Evolutionary conservation across 2,113 vertebrate species (phyloP).

Genomic region (Chaetops frenatus): DNA sequence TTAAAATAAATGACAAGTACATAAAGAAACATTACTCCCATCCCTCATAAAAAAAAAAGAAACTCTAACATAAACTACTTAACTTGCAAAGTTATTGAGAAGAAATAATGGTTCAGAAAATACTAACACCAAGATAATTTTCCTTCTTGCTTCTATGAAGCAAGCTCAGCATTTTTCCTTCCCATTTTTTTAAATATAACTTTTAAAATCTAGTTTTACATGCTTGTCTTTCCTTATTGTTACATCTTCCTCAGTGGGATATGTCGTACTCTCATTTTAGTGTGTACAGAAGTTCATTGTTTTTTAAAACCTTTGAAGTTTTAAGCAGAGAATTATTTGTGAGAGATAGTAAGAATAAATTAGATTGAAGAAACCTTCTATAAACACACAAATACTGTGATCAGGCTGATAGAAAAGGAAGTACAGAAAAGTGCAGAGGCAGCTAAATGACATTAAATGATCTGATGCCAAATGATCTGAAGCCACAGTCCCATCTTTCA

Average conservation of each 20-base stretch:
- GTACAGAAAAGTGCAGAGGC: neutral
- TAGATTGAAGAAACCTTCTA: neutral
- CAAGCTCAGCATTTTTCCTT: neutral
- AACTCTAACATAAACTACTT: neutral
- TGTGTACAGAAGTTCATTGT: neutral
- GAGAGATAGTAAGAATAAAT: neutral
- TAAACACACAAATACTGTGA: slow-evolving; percentile 10
- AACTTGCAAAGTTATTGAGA: neutral
- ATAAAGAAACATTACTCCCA: neutral
- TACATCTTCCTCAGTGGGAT: neutral
- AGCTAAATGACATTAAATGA: slow-evolving; percentile 19
- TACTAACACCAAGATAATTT: neutral
- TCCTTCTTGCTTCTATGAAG: neutral
- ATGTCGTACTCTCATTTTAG: neutral
- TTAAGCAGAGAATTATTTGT: neutral
- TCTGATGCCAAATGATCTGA: slow-evolving; percentile 29
- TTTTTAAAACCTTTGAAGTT: neutral
- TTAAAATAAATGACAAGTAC: neutral
- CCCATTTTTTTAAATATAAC: neutral
- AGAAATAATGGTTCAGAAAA: neutral
- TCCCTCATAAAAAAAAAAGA: rapidly evolving
- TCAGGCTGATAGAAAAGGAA: neutral
- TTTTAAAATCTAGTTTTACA: neutral
- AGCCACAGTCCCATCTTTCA: neutral
- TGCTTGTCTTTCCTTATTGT: neutral